Conservation (phyloP, 2,888 invertebrate genomes). For the Eumerus sabulonum region DNA sequence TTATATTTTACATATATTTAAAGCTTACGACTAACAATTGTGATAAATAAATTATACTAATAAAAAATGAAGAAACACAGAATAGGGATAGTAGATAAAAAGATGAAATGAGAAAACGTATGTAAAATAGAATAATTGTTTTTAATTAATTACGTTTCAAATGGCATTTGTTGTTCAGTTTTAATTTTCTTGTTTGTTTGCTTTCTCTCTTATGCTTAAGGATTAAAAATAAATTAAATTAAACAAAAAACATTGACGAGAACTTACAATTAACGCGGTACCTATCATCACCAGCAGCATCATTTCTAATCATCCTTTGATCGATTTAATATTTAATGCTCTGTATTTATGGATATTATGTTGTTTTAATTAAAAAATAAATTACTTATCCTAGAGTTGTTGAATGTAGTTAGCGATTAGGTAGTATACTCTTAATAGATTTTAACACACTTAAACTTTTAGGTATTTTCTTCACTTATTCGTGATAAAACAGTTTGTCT, state of each 20-base stretch:
- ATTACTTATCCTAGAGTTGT: slow-evolving; percentile 41
- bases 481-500: not conserved
- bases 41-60: slow-evolving; percentile 60
- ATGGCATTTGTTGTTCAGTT: slow-evolving; percentile 22
- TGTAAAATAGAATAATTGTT: slow-evolving; percentile 7
- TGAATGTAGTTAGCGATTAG: slow-evolving; percentile 19
- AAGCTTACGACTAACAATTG: slow-evolving; percentile 43
- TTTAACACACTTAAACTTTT: slow-evolving; percentile 27
- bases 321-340: no score
- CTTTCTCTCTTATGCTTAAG: not conserved
- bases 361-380: slow-evolving; percentile 43
- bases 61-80: slow-evolving; percentile 37
- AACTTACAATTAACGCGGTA: not conserved
- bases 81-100: slow-evolving; percentile 9
- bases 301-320: no score
- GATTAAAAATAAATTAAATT: slow-evolving; percentile 34
- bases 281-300: not conserved
- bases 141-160: slow-evolving; percentile 16
- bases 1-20: slow-evolving; percentile 20
- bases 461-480: no score
- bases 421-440: slow-evolving; percentile 39
- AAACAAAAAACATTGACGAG: not conserved
- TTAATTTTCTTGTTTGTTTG: slow-evolving; percentile 9
- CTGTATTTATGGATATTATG: no score
- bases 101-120: slow-evolving; percentile 6